phyloP scores from a whole-genome alignment of 2,113 vertebrate genomes.

The Corydoras sp. region DNA sequence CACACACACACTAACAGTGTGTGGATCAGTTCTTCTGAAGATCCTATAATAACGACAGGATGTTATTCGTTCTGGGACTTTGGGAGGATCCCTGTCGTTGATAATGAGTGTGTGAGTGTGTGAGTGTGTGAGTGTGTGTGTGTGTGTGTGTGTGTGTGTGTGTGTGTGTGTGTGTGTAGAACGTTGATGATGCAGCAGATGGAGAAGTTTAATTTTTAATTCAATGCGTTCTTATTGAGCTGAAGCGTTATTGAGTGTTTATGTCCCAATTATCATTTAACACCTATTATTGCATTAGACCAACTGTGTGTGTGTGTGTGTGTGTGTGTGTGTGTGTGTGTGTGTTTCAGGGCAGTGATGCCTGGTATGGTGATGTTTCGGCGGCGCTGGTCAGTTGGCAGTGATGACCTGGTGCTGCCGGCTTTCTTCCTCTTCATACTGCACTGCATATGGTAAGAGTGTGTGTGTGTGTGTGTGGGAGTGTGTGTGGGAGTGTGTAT shows the following conservation, averaged over 20 bases:
- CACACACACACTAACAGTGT: not conserved
- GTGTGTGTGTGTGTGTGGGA: conserved; percentile 23
- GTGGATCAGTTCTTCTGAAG: not conserved
- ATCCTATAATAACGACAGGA: not conserved
- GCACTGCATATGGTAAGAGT: conserved; percentile 88
- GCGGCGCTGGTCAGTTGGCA: conserved; percentile 99
- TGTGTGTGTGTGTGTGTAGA: not conserved
- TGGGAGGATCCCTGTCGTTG: not conserved
- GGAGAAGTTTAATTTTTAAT: too few species aligned
- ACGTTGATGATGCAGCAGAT: not conserved
- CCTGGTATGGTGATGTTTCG: conserved; percentile 99
- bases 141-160: not conserved
- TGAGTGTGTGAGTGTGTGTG: not conserved
- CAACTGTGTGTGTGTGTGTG: not conserved
- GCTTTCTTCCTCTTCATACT: conserved; percentile 96
- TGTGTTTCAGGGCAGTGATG: conserved; percentile 70
- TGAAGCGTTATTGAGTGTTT: too few species aligned
- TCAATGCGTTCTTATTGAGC: too few species aligned
- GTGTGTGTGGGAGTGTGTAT: too few species aligned
- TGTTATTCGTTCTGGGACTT: not conserved
- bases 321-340: conserved; percentile 11
- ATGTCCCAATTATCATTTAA: too few species aligned
- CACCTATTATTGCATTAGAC: too few species aligned
- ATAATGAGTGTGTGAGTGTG: not conserved
- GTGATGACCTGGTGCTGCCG: conserved; percentile 98